Evolutionary conservation across 2,888 invertebrate genomes (phyloP).

Genomic region (Acleris literana): DNA sequence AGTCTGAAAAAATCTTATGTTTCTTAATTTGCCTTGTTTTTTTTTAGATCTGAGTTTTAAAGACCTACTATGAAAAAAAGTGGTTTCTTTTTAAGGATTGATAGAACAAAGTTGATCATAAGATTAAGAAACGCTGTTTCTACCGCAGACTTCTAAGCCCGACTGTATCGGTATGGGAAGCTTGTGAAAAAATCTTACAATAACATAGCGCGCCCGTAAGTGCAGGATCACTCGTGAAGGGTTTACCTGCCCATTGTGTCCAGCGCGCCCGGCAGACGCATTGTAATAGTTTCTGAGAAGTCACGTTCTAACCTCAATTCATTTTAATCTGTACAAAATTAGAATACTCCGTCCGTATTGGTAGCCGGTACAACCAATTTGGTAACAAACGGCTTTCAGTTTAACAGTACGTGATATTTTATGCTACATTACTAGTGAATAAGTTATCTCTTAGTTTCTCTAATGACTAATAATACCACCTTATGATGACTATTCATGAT

Average conservation of each 20-base stretch:
- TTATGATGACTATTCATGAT: background rate
- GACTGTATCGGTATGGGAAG: background rate
- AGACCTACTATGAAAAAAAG: too few species aligned
- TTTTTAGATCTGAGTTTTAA: too few species aligned
- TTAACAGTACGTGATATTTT: background rate
- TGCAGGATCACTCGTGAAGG: slow-evolving; percentile 33
- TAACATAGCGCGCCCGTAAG: slow-evolving; percentile 23
- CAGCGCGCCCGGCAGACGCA: slow-evolving; percentile 20
- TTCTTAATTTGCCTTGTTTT: too few species aligned
- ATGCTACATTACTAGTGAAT: background rate
- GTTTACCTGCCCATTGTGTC: slow-evolving; percentile 44
- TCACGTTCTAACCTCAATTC: slow-evolving; percentile 38
- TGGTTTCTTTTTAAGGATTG: too few species aligned
- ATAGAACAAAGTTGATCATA: too few species aligned
- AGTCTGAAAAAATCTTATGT: too few species aligned
- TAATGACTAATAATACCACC: background rate
- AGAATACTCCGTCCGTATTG: slow-evolving; percentile 11
- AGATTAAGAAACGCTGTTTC: background rate
- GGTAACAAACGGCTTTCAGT: slow-evolving; percentile 5
- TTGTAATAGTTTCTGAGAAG: slow-evolving; percentile 43
- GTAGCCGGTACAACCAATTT: slow-evolving; percentile 13
- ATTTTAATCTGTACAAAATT: slow-evolving; percentile 26
- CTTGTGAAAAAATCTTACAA: slow-evolving; percentile 3
- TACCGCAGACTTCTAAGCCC: background rate
- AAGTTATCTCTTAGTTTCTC: background rate